Evolutionary conservation across 92 coral and sea anemone species (phyloP).

Genomic region (Heliopora coerulea): DNA sequence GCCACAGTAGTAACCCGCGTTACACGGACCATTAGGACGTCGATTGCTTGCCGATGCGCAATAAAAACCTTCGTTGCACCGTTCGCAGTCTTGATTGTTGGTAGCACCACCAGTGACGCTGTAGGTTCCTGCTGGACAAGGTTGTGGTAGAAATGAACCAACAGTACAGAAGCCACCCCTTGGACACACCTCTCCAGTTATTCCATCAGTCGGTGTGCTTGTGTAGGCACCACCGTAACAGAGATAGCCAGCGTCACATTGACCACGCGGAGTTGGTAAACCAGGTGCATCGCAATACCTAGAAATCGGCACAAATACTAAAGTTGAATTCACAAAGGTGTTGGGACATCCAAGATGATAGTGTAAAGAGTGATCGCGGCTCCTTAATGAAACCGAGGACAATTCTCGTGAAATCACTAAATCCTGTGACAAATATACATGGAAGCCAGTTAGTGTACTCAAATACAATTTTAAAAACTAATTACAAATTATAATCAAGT

Average conservation of each 20-base stretch:
- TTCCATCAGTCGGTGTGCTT: conserved; percentile 87
- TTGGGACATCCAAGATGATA: too few relatives aligned
- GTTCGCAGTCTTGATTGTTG: conserved; percentile 87
- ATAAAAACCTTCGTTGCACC: conserved; percentile 90
- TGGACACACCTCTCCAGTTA: conserved; percentile 90
- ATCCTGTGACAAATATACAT: too few relatives aligned
- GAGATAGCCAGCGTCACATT: conserved; percentile 91
- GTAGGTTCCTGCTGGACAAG: conserved; percentile 90
- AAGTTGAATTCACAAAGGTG: neutral
- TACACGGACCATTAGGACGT: conserved; percentile 92
- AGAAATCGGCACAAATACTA: neutral
- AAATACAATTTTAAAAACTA: too few relatives aligned
- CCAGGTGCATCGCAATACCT: conserved; percentile 99
- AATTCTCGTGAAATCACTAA: too few relatives aligned
- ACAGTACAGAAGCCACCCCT: conserved; percentile 85
- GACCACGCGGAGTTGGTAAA: conserved; percentile 87
- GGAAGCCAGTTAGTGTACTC: too few relatives aligned
- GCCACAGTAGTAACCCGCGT: conserved; percentile 83
- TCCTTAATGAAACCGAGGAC: too few relatives aligned
- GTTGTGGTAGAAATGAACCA: conserved; percentile 82
- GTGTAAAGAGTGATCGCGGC: too few relatives aligned
- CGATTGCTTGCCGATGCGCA: conserved; percentile 73
- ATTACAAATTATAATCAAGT: too few relatives aligned
- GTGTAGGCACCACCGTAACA: conserved; percentile 93
- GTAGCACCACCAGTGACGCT: conserved; percentile 95